Percentiles rank a stretch among this genome's conserved stretches.
Conservation (phyloP, 2,113 vertebrate species). For the Acrocephalus kingi region DNA sequence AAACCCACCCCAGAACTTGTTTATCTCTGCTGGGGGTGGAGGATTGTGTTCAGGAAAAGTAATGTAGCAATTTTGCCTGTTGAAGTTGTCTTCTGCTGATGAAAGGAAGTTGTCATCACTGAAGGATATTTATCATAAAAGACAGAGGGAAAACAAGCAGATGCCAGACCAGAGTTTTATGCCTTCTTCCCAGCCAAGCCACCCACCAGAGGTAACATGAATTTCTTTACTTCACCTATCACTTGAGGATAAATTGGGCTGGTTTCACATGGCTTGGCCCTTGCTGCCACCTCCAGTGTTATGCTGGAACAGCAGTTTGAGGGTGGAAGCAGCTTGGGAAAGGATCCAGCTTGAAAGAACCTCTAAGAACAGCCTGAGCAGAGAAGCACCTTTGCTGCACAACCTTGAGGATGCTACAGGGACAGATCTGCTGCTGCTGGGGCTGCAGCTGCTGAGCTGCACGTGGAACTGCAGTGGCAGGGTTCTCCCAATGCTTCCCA, state of each 20-base stretch:
- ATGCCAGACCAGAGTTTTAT: constrained; percentile 73
- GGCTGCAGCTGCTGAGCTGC: constrained; percentile 13
- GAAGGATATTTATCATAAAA: constrained; percentile 88
- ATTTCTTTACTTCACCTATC: background rate
- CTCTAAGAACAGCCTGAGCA: background rate
- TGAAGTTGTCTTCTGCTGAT: constrained; percentile 73
- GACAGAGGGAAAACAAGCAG: constrained; percentile 77
- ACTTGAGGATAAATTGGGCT: background rate
- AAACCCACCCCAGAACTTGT: background rate
- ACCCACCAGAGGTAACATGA: constrained; percentile 82
- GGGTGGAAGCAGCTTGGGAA: background rate
- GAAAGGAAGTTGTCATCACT: constrained; percentile 77
- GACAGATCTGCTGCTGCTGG: background rate
- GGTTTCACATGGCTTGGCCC: background rate
- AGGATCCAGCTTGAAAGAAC: constrained; percentile 7
- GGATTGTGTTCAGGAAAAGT: background rate
- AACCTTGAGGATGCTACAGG: constrained; percentile 6
- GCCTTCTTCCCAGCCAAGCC: constrained; percentile 68
- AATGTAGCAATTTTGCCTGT: constrained; percentile 27
- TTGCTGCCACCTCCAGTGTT: constrained; percentile 57
- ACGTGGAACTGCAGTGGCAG: background rate
- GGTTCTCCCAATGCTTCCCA: background rate
- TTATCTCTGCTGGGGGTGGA: background rate
- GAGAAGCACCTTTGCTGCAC: background rate
- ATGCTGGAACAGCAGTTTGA: background rate